Evolutionary conservation across 2,113 vertebrate genomes (phyloP).

Genomic region (Serilophus lunatus): DNA sequence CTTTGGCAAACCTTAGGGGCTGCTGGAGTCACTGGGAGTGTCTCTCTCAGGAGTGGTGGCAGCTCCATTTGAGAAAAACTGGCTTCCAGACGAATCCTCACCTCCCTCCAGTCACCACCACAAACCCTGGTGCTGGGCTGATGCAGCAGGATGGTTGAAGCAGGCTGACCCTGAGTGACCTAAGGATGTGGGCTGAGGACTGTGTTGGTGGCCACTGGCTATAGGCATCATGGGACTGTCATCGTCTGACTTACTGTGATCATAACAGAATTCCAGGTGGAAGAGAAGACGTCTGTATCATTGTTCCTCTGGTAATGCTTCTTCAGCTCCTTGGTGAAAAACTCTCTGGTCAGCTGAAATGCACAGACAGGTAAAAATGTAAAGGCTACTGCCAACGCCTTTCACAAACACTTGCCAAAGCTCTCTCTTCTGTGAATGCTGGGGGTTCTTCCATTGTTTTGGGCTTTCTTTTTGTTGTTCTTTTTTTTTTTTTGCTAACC

Average conservation of each 20-base stretch:
- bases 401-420: not conserved
- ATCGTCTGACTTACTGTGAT: slow-evolving; percentile 79
- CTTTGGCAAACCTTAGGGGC: not conserved
- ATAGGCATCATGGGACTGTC: fast-evolving
- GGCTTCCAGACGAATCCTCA: not conserved
- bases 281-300: slow-evolving; percentile 81
- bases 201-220: fast-evolving
- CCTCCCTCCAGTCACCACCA: not conserved
- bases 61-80: not conserved
- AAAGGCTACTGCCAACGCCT: not conserved
- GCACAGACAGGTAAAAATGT: not conserved
- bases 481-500: not conserved
- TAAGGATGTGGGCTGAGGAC: not conserved
- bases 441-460: not conserved
- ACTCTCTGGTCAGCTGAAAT: slow-evolving; percentile 86
- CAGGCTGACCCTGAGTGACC: not conserved
- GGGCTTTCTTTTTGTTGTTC: not conserved
- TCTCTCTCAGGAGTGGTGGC: not conserved
- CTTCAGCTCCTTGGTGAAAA: slow-evolving; percentile 89
- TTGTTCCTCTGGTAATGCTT: slow-evolving; percentile 88
- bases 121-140: not conserved
- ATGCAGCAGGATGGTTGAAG: fast-evolving
- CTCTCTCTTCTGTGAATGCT: not conserved
- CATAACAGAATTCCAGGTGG: slow-evolving; percentile 94
- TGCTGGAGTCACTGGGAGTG: not conserved